phyloP scores from a whole-genome alignment of 2,888 invertebrate species.

The Lysandra coridon region DNA sequence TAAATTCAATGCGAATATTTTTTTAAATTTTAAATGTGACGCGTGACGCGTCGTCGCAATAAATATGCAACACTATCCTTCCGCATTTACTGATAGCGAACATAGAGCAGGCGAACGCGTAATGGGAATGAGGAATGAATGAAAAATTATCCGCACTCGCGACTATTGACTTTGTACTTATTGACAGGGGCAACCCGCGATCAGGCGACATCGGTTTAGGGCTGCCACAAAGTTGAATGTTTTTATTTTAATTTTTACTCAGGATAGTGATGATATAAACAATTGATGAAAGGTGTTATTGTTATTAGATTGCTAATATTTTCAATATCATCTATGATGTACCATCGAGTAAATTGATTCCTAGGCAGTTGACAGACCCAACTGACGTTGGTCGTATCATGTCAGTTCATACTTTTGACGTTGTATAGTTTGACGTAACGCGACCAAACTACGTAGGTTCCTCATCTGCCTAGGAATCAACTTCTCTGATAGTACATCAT shows the following conservation, averaged over 20 bases:
- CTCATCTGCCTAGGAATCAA: too few species aligned
- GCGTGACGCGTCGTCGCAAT: conserved; percentile 6
- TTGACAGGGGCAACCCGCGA: conserved; percentile 58
- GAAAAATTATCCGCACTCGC: conserved; percentile 74
- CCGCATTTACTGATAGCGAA: conserved; percentile 45
- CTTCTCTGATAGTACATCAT: too few species aligned
- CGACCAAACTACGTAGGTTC: too few species aligned
- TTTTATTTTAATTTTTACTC: background rate
- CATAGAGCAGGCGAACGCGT: conserved; percentile 47
- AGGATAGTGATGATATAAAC: too few species aligned
- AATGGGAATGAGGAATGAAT: conserved; percentile 66
- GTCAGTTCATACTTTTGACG: too few species aligned
- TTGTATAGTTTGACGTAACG: too few species aligned
- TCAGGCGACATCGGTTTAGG: conserved; percentile 59
- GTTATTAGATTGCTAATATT: too few species aligned
- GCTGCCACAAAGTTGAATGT: conserved; percentile 44
- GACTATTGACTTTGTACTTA: conserved; percentile 68
- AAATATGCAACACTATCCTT: conserved; percentile 32
- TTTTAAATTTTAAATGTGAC: background rate
- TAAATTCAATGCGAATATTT: background rate
- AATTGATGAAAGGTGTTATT: too few species aligned
- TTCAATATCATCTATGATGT: too few species aligned
- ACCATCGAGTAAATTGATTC: too few species aligned
- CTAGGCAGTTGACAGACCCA: too few species aligned
- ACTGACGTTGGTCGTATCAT: too few species aligned